Percentiles rank a stretch among this genome's conserved stretches.
Evolutionary conservation across 2,113 vertebrate genomes (phyloP).

Genomic region (Pseudopipra pipra): DNA sequence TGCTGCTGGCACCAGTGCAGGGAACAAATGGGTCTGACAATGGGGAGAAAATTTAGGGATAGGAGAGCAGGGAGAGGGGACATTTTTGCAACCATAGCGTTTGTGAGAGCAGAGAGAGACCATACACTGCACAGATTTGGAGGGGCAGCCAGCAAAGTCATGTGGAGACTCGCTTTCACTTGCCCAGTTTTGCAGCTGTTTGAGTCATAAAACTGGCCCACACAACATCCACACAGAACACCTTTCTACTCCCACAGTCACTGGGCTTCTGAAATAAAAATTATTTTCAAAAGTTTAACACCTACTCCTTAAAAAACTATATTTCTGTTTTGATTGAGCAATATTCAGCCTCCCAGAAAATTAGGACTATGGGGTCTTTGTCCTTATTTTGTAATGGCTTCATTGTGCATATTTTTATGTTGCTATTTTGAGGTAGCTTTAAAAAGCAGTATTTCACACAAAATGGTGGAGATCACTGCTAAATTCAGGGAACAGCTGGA

Average conservation of each 20-base stretch:
- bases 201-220: not conserved
- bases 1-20: not conserved
- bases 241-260: not conserved
- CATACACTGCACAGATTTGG: not conserved
- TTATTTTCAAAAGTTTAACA: not conserved
- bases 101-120: not conserved
- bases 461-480: not conserved
- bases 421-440: slow-evolving; percentile 28
- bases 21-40: slow-evolving; percentile 1
- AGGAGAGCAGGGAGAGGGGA: not conserved
- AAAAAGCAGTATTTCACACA: not conserved
- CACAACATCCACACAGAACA: not conserved
- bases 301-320: not conserved
- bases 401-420: not conserved
- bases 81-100: not conserved
- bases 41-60: not conserved
- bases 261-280: not conserved
- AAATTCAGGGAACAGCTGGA: slow-evolving; percentile 35
- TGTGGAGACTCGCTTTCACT: not conserved
- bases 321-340: not conserved
- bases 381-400: not conserved
- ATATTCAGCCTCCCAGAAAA: not conserved
- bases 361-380: not conserved
- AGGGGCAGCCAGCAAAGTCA: not conserved
- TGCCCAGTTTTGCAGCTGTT: not conserved